Evolutionary conservation across 1,140 invertebrate species (phyloP).

Genomic region (Cephus cinctus): DNA sequence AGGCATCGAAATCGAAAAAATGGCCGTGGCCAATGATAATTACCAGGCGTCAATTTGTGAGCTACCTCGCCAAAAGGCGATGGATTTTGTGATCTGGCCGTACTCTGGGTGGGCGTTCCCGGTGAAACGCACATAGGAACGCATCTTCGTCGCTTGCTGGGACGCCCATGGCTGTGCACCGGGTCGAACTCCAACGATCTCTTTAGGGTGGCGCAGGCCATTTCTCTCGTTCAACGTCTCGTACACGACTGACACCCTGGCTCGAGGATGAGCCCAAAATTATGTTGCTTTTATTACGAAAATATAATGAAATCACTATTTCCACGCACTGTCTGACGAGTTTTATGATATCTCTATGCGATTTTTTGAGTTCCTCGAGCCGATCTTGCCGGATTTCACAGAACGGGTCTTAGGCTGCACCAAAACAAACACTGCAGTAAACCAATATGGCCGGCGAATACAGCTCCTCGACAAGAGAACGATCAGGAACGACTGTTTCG

Average conservation of each 20-base stretch:
- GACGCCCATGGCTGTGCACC: conserved; percentile 73
- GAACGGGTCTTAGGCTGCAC: conserved; percentile 21
- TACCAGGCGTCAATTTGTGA: conserved; percentile 85
- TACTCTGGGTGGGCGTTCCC: conserved; percentile 63
- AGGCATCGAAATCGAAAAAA: conserved; percentile 31
- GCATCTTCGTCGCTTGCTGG: conserved; percentile 85
- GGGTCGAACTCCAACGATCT: conserved; percentile 91
- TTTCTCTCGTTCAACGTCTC: conserved; percentile 55
- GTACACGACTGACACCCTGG: conserved; percentile 26
- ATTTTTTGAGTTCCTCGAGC: conserved; percentile 4
- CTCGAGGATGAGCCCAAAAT: neutral
- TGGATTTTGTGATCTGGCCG: conserved; percentile 51
- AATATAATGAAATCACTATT: conserved; percentile 3
- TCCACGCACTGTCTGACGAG: conserved; percentile 11
- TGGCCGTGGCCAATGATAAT: conserved; percentile 47
- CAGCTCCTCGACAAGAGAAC: conserved; percentile 19
- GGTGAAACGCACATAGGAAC: conserved; percentile 77
- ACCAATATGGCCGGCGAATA: conserved; percentile 41
- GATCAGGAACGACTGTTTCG: conserved; percentile 20
- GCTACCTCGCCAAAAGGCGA: conserved; percentile 77
- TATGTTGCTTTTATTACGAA: conserved; percentile 13
- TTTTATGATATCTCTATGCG: conserved; percentile 8
- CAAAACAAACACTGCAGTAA: conserved; percentile 45
- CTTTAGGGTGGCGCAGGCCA: conserved; percentile 96
- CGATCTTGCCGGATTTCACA: conserved; percentile 22